These are phyloP conservation scores for Meloidogyne chitwoodi DNA, from an alignment of 1,140 invertebrate species.

Conservation along the genomic window DNA sequence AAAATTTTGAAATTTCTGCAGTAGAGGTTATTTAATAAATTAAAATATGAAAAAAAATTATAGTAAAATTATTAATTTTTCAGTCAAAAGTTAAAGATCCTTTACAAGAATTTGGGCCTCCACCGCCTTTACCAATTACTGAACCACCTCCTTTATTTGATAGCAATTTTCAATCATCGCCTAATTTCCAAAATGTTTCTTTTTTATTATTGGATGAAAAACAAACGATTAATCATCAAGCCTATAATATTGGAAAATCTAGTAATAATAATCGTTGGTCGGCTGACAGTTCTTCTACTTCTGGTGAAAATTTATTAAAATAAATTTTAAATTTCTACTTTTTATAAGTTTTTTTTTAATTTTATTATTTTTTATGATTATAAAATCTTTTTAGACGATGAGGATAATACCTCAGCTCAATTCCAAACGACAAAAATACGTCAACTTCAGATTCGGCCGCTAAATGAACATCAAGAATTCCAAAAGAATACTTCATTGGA, in stretches of 20 bases:
- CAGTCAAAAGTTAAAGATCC: not conserved
- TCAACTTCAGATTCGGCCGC: conserved; percentile 51
- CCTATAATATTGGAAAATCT: conserved; percentile 6
- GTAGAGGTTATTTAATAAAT: not conserved
- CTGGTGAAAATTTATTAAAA: not conserved
- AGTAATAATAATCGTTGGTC: conserved; percentile 14
- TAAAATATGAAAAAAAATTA: not conserved
- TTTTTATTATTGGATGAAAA: not conserved
- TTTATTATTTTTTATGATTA: not conserved
- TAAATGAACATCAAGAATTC: conserved; percentile 31
- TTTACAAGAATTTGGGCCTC: conserved; percentile 22
- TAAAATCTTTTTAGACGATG: conserved; percentile 42
- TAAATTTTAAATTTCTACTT: not conserved
- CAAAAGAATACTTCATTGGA: conserved; percentile 54
- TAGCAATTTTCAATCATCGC: conserved; percentile 1
- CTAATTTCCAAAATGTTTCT: conserved; percentile 12
- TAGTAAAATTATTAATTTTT: not conserved
- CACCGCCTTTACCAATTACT: conserved; percentile 22
- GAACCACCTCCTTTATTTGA: conserved; percentile 17
- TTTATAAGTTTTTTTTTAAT: conserved; percentile 1
- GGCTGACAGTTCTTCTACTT: not conserved
- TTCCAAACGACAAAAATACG: conserved; percentile 52
- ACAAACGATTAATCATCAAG: not conserved
- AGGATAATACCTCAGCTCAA: conserved; percentile 32
- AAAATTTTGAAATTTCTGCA: conserved; percentile 1